Evolutionary conservation across 1,140 invertebrate species (phyloP).

Genomic region (Papilio dardanus): DNA sequence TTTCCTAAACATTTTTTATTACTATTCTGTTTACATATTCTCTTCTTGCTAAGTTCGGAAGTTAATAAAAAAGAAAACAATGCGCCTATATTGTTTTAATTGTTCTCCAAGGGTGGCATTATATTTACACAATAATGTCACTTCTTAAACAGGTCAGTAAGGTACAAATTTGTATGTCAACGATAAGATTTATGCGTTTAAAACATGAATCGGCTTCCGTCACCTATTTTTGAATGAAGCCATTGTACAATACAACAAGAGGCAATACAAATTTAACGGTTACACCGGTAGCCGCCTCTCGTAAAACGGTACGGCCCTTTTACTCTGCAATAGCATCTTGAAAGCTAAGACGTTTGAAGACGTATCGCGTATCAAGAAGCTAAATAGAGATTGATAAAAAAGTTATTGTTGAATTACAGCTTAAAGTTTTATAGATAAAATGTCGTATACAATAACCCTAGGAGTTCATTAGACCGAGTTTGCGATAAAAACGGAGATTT

Average conservation of each 20-base stretch:
- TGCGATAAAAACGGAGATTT: too few species aligned
- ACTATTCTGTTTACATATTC: neutral
- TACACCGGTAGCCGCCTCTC: constrained; percentile 30
- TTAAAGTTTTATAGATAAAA: neutral
- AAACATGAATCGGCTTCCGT: constrained; percentile 30
- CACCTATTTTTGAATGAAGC: constrained; percentile 34
- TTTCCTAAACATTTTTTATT: too few species aligned
- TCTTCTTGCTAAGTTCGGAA: neutral
- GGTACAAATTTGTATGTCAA: neutral
- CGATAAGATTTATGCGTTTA: neutral
- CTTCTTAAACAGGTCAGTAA: neutral
- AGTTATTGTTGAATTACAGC: neutral
- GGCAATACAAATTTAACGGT: constrained; percentile 33
- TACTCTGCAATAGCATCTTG: constrained; percentile 16
- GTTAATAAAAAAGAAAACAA: neutral
- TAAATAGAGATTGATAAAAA: neutral
- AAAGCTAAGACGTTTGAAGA: constrained; percentile 27
- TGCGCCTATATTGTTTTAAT: neutral
- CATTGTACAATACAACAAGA: constrained; percentile 30
- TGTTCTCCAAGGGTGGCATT: neutral
- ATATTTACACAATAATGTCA: neutral
- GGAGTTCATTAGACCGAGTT: too few species aligned
- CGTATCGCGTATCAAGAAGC: constrained; percentile 10
- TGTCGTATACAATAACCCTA: neutral
- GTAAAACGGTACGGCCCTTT: constrained; percentile 26